A percentile compares a stretch with the other conserved stretches of the same genome.
Conservation (phyloP, 2,888 invertebrate species). For the Tipula unca region DNA sequence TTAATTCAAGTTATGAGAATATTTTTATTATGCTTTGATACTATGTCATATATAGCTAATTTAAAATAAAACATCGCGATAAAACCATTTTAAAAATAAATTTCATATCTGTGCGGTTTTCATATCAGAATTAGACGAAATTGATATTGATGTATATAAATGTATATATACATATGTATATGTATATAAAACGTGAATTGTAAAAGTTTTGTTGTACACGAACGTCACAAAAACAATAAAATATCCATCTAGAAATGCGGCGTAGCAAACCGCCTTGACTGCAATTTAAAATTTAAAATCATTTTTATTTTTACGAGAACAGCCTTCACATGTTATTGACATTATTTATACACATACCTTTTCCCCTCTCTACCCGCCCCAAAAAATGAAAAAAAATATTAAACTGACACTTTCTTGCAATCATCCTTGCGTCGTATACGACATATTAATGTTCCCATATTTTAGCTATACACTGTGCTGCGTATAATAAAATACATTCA, state of each 20-base stretch:
- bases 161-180: neutral
- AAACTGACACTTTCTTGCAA: neutral
- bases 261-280: neutral
- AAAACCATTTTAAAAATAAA: neutral
- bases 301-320: neutral
- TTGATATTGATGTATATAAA: neutral
- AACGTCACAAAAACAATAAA: no score
- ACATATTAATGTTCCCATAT: neutral
- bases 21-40: neutral
- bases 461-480: neutral
- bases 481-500: neutral
- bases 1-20: neutral
- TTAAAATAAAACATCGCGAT: neutral
- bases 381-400: neutral
- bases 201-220: neutral
- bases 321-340: neutral
- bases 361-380: no score
- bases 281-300: neutral
- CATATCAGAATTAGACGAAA: constrained; percentile 8
- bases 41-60: neutral
- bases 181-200: neutral
- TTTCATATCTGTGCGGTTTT: neutral
- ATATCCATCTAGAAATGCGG: neutral
- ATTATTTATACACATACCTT: neutral
- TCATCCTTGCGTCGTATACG: neutral